Evolutionary conservation across 64 coral and sea anemone genomes (phyloP).

Genomic region (Astreopora myriophthalma): DNA sequence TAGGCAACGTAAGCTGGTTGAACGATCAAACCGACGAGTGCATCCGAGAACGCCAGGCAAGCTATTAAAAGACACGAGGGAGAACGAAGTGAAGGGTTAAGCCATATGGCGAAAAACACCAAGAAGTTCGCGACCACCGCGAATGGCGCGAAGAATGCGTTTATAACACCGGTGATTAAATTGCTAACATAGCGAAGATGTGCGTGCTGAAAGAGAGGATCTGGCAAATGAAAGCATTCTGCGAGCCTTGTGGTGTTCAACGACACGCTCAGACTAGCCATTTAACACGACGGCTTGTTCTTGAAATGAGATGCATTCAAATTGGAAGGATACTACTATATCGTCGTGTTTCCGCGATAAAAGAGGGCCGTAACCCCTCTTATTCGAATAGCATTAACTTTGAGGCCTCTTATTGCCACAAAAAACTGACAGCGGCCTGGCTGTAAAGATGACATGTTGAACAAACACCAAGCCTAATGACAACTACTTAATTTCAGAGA

Average conservation of each 20-base stretch:
- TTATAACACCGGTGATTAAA: constrained; percentile 71
- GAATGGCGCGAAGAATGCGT: constrained; percentile 62
- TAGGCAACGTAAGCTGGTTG: constrained; percentile 68
- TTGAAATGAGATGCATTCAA: neutral
- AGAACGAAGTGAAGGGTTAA: constrained; percentile 34
- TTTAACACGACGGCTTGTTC: neutral
- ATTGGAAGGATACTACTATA: neutral
- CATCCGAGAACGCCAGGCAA: constrained; percentile 70
- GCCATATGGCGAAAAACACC: constrained; percentile 46
- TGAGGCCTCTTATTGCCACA: neutral
- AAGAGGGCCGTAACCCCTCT: neutral
- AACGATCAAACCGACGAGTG: constrained; percentile 45
- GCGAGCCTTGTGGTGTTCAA: neutral
- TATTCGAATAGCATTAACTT: neutral
- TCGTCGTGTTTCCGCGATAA: neutral
- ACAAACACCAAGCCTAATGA: too few species aligned
- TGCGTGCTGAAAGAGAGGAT: neutral
- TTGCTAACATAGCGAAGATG: constrained; percentile 54
- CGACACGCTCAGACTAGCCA: neutral
- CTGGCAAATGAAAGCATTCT: neutral
- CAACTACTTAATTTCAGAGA: too few species aligned
- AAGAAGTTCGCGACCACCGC: constrained; percentile 64
- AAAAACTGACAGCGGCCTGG: neutral
- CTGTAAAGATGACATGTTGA: neutral
- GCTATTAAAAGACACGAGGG: constrained; percentile 72